Evolutionary conservation across 1,140 invertebrate species (phyloP).

Genomic region (Drosophila kohkoa): DNA sequence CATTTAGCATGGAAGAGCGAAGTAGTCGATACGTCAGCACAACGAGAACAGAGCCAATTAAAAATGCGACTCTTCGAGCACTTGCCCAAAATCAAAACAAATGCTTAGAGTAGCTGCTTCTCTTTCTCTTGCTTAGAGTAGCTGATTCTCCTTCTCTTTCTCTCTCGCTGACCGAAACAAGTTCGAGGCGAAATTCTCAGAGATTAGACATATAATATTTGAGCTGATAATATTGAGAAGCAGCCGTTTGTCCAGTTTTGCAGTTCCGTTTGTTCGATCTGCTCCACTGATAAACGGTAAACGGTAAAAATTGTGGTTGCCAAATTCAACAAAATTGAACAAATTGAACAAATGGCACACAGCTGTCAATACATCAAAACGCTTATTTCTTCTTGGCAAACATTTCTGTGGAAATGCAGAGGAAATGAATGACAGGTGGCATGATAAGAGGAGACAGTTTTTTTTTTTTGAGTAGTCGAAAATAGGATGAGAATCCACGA

Average conservation of each 20-base stretch:
- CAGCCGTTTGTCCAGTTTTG: conserved; percentile 14
- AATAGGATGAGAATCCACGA: neutral
- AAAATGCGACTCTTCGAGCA: conserved; percentile 16
- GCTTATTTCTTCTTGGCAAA: conserved; percentile 9
- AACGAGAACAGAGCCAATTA: conserved; percentile 28
- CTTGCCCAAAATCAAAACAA: conserved; percentile 44
- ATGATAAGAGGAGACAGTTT: too few relatives aligned
- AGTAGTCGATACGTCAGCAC: conserved; percentile 22
- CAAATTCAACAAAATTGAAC: conserved; percentile 21
- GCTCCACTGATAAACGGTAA: conserved; percentile 22
- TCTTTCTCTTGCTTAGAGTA: neutral
- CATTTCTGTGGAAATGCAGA: conserved; percentile 8
- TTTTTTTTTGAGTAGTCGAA: neutral
- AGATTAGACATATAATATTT: neutral
- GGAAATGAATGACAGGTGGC: conserved; percentile 25
- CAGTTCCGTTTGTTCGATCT: conserved; percentile 22
- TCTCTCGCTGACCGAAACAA: conserved; percentile 25
- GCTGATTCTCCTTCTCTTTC: neutral
- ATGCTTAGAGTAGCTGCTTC: neutral
- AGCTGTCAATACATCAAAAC: conserved; percentile 30
- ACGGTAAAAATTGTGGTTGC: conserved; percentile 8
- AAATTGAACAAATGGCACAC: neutral
- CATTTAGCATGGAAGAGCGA: conserved; percentile 24
- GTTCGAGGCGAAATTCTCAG: conserved; percentile 35
- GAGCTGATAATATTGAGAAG: conserved; percentile 24